Evolutionary conservation across 2,888 invertebrate genomes (phyloP).

Genomic region (Congeria kusceri): DNA sequence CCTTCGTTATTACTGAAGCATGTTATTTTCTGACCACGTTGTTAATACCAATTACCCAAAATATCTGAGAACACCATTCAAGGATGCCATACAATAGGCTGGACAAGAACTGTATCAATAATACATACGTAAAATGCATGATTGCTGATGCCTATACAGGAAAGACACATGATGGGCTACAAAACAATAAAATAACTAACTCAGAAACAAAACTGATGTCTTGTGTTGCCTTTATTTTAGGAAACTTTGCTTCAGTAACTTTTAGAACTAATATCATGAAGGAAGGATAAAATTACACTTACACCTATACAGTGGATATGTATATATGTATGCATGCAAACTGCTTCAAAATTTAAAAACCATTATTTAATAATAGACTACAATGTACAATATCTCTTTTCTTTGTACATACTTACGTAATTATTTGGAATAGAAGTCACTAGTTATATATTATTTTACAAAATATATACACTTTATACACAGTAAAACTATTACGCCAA

Average conservation of each 20-base stretch:
- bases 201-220: neutral
- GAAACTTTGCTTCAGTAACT: neutral
- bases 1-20: too few species aligned
- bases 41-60: too few species aligned
- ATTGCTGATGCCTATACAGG: too few species aligned
- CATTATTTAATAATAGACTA: conserved; percentile 1
- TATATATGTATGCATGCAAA: conserved; percentile 7
- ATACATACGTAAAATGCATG: too few species aligned
- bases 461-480: conserved; percentile 62
- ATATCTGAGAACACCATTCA: too few species aligned
- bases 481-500: conserved; percentile 24
- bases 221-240: neutral
- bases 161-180: neutral
- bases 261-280: too few species aligned
- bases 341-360: conserved; percentile 1
- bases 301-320: neutral
- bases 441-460: conserved; percentile 65
- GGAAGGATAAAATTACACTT: neutral
- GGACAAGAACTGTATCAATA: too few species aligned
- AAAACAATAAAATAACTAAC: neutral
- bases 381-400: neutral
- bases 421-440: conserved; percentile 12
- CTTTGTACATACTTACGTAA: neutral
- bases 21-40: too few species aligned
- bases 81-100: too few species aligned